Percentiles rank a stretch among this genome's conserved stretches.
phyloP scores from a whole-genome alignment of 2,113 vertebrate species.

The Globicephala melas region DNA sequence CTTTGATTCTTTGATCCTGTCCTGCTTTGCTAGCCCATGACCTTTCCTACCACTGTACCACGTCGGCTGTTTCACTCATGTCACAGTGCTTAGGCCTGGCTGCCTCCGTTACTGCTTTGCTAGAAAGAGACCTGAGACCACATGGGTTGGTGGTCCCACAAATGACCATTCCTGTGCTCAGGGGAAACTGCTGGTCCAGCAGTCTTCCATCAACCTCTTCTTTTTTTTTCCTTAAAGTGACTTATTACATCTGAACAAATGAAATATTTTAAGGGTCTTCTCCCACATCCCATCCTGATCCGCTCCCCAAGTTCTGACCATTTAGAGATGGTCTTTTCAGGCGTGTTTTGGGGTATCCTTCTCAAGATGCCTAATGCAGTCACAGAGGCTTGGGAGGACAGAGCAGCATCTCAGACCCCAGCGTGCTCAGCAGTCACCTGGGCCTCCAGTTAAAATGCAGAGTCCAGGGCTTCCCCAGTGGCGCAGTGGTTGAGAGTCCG shows the following conservation, averaged over 20 bases:
- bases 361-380: not conserved
- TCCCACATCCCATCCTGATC: not conserved
- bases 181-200: not conserved
- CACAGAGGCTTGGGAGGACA: not conserved
- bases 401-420: not conserved
- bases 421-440: not conserved
- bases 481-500: no score
- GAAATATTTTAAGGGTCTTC: not conserved
- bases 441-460: not conserved
- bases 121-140: not conserved
- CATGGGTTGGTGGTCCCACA: not conserved
- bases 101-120: not conserved
- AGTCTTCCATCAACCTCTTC: not conserved
- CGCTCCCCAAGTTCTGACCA: not conserved
- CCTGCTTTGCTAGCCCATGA: not conserved
- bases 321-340: not conserved
- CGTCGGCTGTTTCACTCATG: not conserved
- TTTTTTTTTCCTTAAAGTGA: no score
- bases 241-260: not conserved
- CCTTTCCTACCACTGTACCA: not conserved
- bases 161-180: not conserved
- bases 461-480: no score
- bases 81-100: not conserved
- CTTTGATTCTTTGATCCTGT: not conserved
- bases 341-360: not conserved